Percentiles rank a stretch among this genome's conserved stretches.
Evolutionary conservation across 2,888 invertebrate genomes (phyloP).

Genomic region (Acronicta alni): DNA sequence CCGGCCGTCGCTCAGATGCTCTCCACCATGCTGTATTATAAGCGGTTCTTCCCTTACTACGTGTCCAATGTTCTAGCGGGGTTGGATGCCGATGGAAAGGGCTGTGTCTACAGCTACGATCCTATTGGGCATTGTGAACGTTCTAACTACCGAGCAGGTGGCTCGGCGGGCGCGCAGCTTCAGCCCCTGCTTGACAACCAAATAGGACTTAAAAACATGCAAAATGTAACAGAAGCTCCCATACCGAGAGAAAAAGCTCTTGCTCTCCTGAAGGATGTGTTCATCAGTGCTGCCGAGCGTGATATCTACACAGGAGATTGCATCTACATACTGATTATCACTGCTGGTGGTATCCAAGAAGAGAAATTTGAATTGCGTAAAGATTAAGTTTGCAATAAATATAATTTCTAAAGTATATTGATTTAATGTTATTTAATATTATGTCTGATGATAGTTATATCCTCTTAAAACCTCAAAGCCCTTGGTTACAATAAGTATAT

Average conservation of each 20-base stretch:
- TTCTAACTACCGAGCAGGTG: slow-evolving; percentile 95
- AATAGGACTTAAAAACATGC: slow-evolving; percentile 96
- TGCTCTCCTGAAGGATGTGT: slow-evolving; percentile 97
- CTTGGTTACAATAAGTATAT: too few relatives aligned
- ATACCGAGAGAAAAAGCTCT: slow-evolving; percentile 95
- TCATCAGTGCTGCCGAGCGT: slow-evolving; percentile 98
- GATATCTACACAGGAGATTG: slow-evolving; percentile 99
- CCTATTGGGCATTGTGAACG: slow-evolving; percentile 98
- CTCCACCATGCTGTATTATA: slow-evolving; percentile 98
- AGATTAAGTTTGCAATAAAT: slow-evolving; percentile 91
- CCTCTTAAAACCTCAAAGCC: slow-evolving; percentile 1
- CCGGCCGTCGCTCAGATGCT: slow-evolving; percentile 98
- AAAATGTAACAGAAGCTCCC: slow-evolving; percentile 90
- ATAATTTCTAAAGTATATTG: slow-evolving; percentile 51
- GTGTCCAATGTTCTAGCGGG: slow-evolving; percentile 98
- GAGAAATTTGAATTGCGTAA: slow-evolving; percentile 94
- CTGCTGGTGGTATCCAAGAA: slow-evolving; percentile 94
- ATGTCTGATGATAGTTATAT: not conserved
- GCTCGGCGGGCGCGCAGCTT: slow-evolving; percentile 96
- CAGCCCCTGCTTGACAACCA: slow-evolving; percentile 99
- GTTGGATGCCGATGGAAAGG: slow-evolving; percentile 97
- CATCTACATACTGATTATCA: slow-evolving; percentile 95
- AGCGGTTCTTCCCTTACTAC: slow-evolving; percentile 99
- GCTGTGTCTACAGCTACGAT: slow-evolving; percentile 98
- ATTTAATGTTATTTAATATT: slow-evolving; percentile 23